These are phyloP conservation scores for Gila orcuttii DNA, from an alignment of 2,113 vertebrate genomes.

Conservation along the genomic window DNA sequence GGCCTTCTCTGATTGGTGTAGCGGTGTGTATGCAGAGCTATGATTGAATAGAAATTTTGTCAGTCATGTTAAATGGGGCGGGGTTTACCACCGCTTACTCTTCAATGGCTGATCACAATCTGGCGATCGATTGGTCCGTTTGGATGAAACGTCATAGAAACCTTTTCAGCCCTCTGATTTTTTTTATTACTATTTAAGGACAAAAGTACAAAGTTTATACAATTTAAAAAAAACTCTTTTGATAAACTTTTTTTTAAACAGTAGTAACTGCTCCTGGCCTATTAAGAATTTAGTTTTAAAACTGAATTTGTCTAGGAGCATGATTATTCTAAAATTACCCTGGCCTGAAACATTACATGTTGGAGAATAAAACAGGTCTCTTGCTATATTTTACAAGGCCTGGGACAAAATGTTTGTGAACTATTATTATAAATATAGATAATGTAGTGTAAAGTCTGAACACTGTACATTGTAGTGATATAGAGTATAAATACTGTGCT, in stretches of 20 bases:
- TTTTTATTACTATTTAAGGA: neutral
- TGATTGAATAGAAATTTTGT: conserved; percentile 42
- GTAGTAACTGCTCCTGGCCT: neutral
- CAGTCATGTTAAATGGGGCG: conserved; percentile 24
- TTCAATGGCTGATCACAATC: neutral
- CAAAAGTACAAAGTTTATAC: neutral
- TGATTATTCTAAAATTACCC: neutral
- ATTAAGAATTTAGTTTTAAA: neutral
- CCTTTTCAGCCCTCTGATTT: neutral
- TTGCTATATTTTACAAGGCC: neutral
- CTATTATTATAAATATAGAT: neutral
- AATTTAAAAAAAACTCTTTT: neutral
- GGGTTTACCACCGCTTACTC: neutral
- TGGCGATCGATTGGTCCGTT: conserved; percentile 4
- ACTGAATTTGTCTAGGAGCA: neutral
- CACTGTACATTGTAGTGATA: too few relatives aligned
- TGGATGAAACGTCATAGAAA: neutral
- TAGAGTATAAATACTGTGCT: too few relatives aligned
- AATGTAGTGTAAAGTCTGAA: neutral
- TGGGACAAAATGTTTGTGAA: neutral
- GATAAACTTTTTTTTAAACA: neutral
- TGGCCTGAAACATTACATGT: neutral
- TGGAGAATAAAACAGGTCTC: neutral
- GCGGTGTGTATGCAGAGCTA: neutral
- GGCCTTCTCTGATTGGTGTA: conserved; percentile 49